phyloP scores from a whole-genome alignment of 2,888 invertebrate species.

The Meteorus cinctellus region DNA sequence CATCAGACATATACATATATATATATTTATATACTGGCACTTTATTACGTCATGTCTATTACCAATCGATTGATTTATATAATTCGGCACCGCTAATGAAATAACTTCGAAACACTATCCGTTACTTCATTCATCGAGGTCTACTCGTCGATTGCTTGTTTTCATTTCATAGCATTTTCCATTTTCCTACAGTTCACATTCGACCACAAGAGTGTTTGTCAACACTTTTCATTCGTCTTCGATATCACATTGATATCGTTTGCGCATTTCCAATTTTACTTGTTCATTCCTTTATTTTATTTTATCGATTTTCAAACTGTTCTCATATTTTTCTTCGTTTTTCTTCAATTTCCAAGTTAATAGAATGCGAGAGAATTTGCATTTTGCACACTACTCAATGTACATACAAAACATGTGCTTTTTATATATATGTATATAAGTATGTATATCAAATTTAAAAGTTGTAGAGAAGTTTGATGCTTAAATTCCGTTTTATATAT shows the following conservation, averaged over 20 bases:
- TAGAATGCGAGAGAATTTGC: background rate
- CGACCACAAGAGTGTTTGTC: constrained; percentile 52
- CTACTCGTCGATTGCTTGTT: constrained; percentile 37
- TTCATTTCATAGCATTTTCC: constrained; percentile 28
- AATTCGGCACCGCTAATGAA: constrained; percentile 62
- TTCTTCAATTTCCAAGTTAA: constrained; percentile 12
- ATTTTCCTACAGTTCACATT: constrained; percentile 12
- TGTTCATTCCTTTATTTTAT: constrained; percentile 23
- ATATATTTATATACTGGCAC: background rate
- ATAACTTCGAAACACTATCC: constrained; percentile 69
- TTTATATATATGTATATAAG: too few species aligned
- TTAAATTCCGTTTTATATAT: background rate
- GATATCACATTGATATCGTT: constrained; percentile 45
- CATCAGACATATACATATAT: background rate
- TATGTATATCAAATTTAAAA: background rate
- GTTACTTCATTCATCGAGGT: constrained; percentile 61
- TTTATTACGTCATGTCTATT: background rate
- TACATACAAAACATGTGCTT: background rate
- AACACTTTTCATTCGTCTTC: constrained; percentile 49
- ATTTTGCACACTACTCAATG: background rate
- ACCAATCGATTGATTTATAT: background rate
- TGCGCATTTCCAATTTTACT: constrained; percentile 17
- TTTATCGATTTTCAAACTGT: constrained; percentile 11
- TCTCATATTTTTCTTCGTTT: constrained; percentile 34
- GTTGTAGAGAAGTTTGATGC: background rate